These are phyloP conservation scores for Ruditapes philippinarum DNA, from an alignment of 1,140 invertebrate species.

Conservation along the genomic window DNA sequence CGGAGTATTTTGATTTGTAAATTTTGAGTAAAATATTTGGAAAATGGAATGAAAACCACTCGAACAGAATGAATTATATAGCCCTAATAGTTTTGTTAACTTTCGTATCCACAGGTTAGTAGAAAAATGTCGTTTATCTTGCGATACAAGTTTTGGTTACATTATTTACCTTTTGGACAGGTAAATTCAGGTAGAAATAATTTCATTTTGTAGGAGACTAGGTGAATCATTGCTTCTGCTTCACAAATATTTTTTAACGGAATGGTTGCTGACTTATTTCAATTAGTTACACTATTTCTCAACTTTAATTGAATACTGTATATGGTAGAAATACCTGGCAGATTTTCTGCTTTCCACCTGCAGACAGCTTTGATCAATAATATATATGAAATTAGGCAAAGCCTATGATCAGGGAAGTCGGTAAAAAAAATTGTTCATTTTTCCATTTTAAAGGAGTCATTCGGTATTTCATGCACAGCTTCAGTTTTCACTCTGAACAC, in stretches of 20 bases:
- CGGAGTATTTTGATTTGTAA: background rate
- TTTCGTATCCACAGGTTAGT: slow-evolving; percentile 5
- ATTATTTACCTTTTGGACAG: background rate
- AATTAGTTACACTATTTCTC: background rate
- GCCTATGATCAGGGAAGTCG: too few relatives aligned
- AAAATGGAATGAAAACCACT: too few relatives aligned
- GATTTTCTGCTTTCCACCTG: too few relatives aligned
- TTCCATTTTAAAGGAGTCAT: background rate
- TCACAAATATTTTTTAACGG: background rate
- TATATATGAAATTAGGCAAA: background rate
- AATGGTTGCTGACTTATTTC: background rate
- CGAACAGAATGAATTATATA: background rate
- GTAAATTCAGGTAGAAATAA: background rate
- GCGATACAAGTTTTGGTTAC: background rate
- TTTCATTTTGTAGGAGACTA: too few relatives aligned
- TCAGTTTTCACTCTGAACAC: too few relatives aligned
- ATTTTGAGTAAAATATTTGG: too few relatives aligned
- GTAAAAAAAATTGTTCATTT: too few relatives aligned
- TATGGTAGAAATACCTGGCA: too few relatives aligned
- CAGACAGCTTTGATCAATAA: too few relatives aligned
- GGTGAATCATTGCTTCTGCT: background rate
- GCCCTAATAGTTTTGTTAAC: background rate
- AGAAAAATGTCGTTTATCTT: background rate
- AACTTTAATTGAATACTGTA: background rate
- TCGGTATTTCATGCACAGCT: too few relatives aligned